phyloP scores from a whole-genome alignment of 2,797 vertebrate species.

The Sebastes iracundus region DNA sequence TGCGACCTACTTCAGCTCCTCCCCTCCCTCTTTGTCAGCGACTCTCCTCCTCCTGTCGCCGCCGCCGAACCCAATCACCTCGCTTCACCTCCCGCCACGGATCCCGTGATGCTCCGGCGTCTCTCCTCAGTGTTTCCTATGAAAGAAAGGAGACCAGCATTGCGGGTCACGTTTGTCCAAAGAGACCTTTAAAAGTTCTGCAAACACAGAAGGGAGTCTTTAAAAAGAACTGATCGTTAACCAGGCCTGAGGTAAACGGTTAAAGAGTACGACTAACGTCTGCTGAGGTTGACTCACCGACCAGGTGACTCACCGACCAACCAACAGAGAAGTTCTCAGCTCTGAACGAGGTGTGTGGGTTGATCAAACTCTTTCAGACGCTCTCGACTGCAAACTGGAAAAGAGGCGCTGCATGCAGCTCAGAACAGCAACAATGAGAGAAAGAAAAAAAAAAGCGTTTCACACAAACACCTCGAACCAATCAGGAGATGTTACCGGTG shows the following conservation, averaged over 20 bases:
- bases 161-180: not conserved
- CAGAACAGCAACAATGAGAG: not conserved
- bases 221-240: too few relatives aligned
- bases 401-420: not conserved
- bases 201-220: not conserved
- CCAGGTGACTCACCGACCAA: slow-evolving; percentile 20
- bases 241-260: not conserved
- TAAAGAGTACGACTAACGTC: not conserved
- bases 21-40: not conserved
- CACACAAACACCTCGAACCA: slow-evolving; percentile 29
- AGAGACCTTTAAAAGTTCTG: not conserved
- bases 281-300: slow-evolving; percentile 1
- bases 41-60: not conserved
- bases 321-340: not conserved
- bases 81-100: slow-evolving; percentile 20
- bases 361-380: slow-evolving; percentile 15
- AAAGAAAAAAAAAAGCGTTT: not conserved
- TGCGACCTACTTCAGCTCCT: not conserved
- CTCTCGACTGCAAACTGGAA: slow-evolving; percentile 3
- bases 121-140: not conserved
- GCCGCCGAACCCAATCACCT: slow-evolving; percentile 45
- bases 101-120: not conserved
- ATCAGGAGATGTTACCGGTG: slow-evolving; percentile 4
- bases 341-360: slow-evolving; percentile 2
- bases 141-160: not conserved